phyloP scores from a whole-genome alignment of 2,888 invertebrate species.

The Chymomyza fuscimana region DNA sequence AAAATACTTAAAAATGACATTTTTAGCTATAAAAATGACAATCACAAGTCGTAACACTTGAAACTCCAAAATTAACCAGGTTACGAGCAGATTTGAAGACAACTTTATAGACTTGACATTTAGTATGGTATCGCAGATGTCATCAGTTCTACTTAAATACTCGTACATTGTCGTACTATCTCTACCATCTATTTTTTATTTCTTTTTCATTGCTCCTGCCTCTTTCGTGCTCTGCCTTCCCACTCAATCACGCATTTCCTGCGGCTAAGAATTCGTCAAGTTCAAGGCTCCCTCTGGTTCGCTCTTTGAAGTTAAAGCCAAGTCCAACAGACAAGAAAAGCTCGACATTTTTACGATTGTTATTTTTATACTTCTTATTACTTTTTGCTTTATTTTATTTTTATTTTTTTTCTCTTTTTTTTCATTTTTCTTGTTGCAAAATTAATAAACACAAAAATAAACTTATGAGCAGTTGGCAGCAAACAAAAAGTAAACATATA shows the following conservation, averaged over 20 bases:
- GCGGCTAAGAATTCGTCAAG: neutral
- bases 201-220: neutral
- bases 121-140: neutral
- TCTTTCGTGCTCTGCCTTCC: neutral
- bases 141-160: conserved; percentile 28
- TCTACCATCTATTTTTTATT: conserved; percentile 20
- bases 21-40: neutral
- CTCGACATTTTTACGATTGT: neutral
- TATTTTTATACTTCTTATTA: neutral
- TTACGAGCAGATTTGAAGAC: neutral
- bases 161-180: conserved; percentile 24
- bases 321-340: neutral
- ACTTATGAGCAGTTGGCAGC: neutral
- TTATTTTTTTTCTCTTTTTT: neutral
- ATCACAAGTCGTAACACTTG: neutral
- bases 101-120: neutral
- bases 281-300: neutral
- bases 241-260: neutral
- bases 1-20: neutral
- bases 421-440: conserved; percentile 5
- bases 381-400: neutral
- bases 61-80: neutral
- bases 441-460: conserved; percentile 9
- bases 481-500: neutral
- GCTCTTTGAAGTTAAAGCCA: neutral